A percentile compares a stretch with the other conserved stretches of the same genome.
These are phyloP conservation scores for Monodelphis domestica DNA, from an alignment of 2,797 vertebrate species.

Conservation along the genomic window DNA sequence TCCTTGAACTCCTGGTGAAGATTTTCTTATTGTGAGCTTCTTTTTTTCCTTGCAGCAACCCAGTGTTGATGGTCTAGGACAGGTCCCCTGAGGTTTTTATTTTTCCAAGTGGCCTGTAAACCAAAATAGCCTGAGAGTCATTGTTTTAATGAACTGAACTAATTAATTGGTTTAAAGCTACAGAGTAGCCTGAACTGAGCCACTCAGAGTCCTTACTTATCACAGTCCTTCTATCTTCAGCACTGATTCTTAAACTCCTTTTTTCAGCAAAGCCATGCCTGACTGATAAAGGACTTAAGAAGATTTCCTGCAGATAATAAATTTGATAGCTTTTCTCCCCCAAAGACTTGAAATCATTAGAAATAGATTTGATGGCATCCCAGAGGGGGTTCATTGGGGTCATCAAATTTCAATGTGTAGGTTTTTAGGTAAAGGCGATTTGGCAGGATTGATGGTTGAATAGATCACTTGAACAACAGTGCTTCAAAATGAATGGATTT, in stretches of 20 bases:
- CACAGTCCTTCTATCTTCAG: background rate
- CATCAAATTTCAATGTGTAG: background rate
- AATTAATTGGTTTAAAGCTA: background rate
- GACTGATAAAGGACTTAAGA: conserved; percentile 1
- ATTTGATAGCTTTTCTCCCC: background rate
- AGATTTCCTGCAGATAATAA: background rate
- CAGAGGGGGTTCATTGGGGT: background rate
- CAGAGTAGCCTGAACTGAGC: background rate
- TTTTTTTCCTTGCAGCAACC: background rate
- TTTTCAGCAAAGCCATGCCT: background rate
- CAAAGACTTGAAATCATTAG: conserved; percentile 1
- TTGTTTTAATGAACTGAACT: background rate
- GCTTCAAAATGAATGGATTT: background rate
- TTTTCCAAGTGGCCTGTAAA: background rate
- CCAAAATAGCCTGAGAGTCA: background rate
- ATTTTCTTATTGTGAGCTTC: background rate
- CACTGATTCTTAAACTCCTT: background rate
- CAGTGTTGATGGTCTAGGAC: background rate
- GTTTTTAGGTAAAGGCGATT: background rate
- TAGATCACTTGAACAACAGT: background rate
- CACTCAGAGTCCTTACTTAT: background rate
- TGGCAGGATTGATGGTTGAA: background rate
- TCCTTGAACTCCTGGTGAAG: background rate
- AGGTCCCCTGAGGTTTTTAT: background rate
- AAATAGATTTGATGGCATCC: background rate